Base-by-base conservation (phyloP, 2,888 invertebrate species). In the Leucoma salicis region DNA sequence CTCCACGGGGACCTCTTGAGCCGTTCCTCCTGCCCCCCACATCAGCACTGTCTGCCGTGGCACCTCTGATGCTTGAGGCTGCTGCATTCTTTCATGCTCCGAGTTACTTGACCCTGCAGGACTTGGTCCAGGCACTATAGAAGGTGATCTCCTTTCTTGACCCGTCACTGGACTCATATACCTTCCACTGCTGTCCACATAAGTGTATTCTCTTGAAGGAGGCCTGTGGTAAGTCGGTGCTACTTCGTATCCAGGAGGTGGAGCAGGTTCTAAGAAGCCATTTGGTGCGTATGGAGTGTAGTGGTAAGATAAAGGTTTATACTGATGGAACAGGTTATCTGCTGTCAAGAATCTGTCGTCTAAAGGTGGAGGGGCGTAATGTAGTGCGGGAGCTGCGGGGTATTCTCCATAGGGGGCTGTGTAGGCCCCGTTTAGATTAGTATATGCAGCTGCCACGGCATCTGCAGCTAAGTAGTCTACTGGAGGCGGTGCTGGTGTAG, bases 11-110 rank as follows among this genome's bases (percentile, higher is more conserved):
- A 79, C 84, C 44, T 87, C 88, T 48, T 86, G 87, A 60, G 90
- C 78, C 1, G 82, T 52, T 2, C 83, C 85, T 48, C 83, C 90
- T 49, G 92, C 91, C 14, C 97, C 97, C 97, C 97, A 97, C 97
- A 97, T 97, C 31, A 97, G 91, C 39, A 97, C 97, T 8, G 97
- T 97, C 82, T 97, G 97, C 31, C 97, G 90, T 0, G 95, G 94
- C 55, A 93, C 90, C 63, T 93, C 93, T 39, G 92, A 85, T 10
- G 84, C 66, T 50, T 79, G 78, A 37, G 74, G 63, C 60, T 80
- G 79, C 62, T 78, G 82, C 77, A 84, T 70, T 45, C 86, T 61
- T 25, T 88, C 87, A 51, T 82, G 82, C 42, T 86, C 88, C 31
- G 88, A 88, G 11, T 85, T 87, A 29, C 82, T 86, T 1, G 88